Conservation (phyloP, 1,140 invertebrate genomes). For the Colletes latitarsis region DNA sequence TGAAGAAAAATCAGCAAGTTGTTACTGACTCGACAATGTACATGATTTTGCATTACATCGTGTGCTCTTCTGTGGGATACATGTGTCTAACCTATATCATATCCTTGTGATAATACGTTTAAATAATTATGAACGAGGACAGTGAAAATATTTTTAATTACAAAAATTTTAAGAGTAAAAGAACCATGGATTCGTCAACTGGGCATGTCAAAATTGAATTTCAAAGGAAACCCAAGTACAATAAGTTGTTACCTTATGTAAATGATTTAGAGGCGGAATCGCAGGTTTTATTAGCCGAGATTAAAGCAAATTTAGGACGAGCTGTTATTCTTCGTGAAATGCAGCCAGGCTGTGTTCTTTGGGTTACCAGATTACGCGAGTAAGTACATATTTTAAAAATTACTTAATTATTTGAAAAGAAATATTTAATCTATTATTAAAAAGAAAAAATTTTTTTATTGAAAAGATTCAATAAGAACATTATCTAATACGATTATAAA, state of each 20-base stretch:
- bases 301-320: slow-evolving; percentile 86
- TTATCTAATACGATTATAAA: background rate
- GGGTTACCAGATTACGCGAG: slow-evolving; percentile 85
- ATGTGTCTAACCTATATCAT: background rate
- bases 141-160: background rate
- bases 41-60: slow-evolving; percentile 33
- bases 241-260: slow-evolving; percentile 86
- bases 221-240: slow-evolving; percentile 85
- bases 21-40: slow-evolving; percentile 31
- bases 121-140: slow-evolving; percentile 8
- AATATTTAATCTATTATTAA: background rate
- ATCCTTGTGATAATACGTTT: background rate
- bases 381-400: slow-evolving; percentile 76
- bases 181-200: background rate
- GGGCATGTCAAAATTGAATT: slow-evolving; percentile 8
- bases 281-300: slow-evolving; percentile 82
- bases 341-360: slow-evolving; percentile 84
- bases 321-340: slow-evolving; percentile 86
- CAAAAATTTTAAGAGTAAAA: background rate
- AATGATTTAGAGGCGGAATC: slow-evolving; percentile 86
- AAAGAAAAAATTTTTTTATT: too few relatives aligned
- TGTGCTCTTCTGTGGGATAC: background rate
- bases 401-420: background rate
- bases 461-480: background rate
- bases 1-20: slow-evolving; percentile 56